Evolutionary conservation across 2,888 invertebrate genomes (phyloP), one percentile per base, ranked within the genome.

Genomic region (Microctonus hyperodae): DNA sequence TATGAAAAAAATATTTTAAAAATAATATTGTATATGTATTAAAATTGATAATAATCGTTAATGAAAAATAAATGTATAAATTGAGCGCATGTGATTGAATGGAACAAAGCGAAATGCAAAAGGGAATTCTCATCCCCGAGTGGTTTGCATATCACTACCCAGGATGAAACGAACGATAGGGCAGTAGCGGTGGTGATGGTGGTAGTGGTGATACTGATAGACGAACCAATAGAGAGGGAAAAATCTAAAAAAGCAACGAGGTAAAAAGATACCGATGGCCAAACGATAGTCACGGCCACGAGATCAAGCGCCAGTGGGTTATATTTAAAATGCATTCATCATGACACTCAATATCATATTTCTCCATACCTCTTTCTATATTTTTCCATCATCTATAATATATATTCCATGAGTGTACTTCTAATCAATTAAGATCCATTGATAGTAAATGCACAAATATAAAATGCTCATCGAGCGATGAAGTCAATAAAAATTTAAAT

Each of bases 251-350:
- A 55, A 25, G 16, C 3, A 59, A 37, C 22, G 48, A 51, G 35
- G 58, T 13, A 37, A 33, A 56, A 33, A 40, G 33, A 53, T 22
- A n/a, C 16, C 48, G 59, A 63, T 69, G 44, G 70, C 69, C 64
- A 60, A 68, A 63, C 64, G 76, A 77, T 77, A 75, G 76, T 76
- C 73, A 75, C 68, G 73, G 74, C 35, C 67, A 55, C 63, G 20
- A 62, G 69, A 70, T 68, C 68, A 70, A 64, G 64, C 72, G 62
- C 58, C 59, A 58, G 70, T 68, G 70, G 71, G 70, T 65, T 71
- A 70, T 71, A 70, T 74, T 76, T 73, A 73, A 76, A 74, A 73
- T 73, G 64, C 69, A 73, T 69, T 50, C 48, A 51, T 33, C 31
- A 61, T 51, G 9, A 51, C 16, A 55, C 4, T 16, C 48, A 51